Percentiles rank a stretch among this genome's conserved stretches.
Evolutionary conservation across 1,140 invertebrate species (phyloP).

Genomic region (Drosophila nigromelanica): DNA sequence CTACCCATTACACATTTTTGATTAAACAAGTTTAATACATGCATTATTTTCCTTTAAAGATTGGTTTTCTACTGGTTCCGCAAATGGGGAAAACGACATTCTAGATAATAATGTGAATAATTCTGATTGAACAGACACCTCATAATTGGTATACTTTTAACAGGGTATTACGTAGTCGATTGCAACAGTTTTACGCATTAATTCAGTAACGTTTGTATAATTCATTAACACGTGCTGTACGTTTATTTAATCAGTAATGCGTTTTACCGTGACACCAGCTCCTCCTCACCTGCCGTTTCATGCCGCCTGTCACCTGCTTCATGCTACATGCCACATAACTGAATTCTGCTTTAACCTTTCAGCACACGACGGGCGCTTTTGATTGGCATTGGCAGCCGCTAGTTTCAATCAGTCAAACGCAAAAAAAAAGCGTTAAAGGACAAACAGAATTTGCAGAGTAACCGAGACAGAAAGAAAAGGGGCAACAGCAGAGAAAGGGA

Average conservation of each 20-base stretch:
- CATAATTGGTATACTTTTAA: too few relatives aligned
- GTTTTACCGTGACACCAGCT: not conserved
- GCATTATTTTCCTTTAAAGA: too few relatives aligned
- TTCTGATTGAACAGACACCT: too few relatives aligned
- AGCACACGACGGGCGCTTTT: slow-evolving; percentile 7
- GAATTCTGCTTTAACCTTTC: not conserved
- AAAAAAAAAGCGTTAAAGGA: slow-evolving; percentile 72
- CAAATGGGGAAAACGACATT: too few relatives aligned
- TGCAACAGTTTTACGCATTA: too few relatives aligned
- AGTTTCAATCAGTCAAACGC: slow-evolving; percentile 75
- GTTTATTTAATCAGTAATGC: not conserved
- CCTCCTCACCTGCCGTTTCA: not conserved
- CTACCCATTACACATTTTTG: too few relatives aligned
- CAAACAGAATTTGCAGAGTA: slow-evolving; percentile 10
- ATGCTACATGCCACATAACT: not conserved
- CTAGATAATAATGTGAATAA: too few relatives aligned
- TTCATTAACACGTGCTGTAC: not conserved
- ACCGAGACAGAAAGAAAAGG: not conserved
- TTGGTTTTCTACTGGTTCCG: too few relatives aligned
- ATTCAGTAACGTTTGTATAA: too few relatives aligned
- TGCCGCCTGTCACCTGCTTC: slow-evolving; percentile 10
- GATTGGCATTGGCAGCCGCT: slow-evolving; percentile 47
- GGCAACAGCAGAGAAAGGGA: not conserved
- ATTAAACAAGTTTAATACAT: too few relatives aligned
- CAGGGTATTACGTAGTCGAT: too few relatives aligned